These are phyloP conservation scores for Himalopsyche anomala DNA, from an alignment of 2,888 invertebrate genomes.

Conservation along the genomic window DNA sequence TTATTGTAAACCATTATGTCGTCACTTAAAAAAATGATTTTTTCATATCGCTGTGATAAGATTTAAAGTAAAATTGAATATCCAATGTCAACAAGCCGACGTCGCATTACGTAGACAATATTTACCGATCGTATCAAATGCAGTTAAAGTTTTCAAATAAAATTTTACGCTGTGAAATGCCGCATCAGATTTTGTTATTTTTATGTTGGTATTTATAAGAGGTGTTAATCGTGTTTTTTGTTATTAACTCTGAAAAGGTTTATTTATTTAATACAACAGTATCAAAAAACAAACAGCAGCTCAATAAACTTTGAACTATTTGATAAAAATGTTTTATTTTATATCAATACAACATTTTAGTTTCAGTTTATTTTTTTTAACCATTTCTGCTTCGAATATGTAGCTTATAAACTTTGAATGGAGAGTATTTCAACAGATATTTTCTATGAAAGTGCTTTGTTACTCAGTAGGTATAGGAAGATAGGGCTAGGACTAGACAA, in stretches of 20 bases:
- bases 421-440: too few relatives aligned
- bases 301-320: constrained; percentile 14
- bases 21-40: not conserved
- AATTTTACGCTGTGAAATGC: not conserved
- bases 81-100: constrained; percentile 6
- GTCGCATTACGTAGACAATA: constrained; percentile 7
- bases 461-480: too few relatives aligned
- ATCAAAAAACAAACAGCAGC: not conserved
- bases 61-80: not conserved
- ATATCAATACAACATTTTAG: not conserved
- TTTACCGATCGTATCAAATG: constrained; percentile 34
- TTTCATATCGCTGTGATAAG: constrained; percentile 12
- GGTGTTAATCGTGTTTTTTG: not conserved
- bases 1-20: not conserved
- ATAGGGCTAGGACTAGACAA: too few relatives aligned
- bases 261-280: constrained; percentile 6
- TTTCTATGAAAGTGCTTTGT: too few relatives aligned
- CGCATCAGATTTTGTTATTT: constrained; percentile 16
- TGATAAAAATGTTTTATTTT: not conserved
- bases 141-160: constrained; percentile 36
- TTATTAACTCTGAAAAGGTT: not conserved
- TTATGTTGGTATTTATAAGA: not conserved
- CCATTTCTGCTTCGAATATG: not conserved
- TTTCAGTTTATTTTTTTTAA: not conserved
- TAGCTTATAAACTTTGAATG: too few relatives aligned